phyloP scores from a whole-genome alignment of 2,888 invertebrate genomes.

The Napeogenes sylphis region DNA sequence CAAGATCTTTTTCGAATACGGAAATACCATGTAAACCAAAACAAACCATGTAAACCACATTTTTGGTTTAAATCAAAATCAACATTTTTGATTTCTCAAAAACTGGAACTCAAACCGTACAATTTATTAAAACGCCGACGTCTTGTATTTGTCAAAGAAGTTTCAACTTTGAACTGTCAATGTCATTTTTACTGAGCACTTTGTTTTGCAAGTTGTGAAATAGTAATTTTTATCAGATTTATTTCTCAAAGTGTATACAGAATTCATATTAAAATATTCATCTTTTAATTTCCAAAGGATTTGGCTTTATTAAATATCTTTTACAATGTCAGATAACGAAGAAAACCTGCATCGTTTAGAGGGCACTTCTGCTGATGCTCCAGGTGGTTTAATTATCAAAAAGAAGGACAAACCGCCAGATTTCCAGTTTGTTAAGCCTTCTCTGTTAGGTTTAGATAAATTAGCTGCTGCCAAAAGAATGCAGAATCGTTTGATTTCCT shows the following conservation, averaged over 20 bases:
- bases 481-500: conserved; percentile 82
- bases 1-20: too few species aligned
- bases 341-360: conserved; percentile 84
- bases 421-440: conserved; percentile 87
- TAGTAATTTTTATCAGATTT: neutral
- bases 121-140: too few species aligned
- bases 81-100: too few species aligned
- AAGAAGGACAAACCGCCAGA: conserved; percentile 76
- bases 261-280: neutral
- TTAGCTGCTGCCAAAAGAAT: conserved; percentile 87
- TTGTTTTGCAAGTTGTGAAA: conserved; percentile 12
- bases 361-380: conserved; percentile 80
- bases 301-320: neutral
- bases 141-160: too few species aligned
- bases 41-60: too few species aligned
- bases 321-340: conserved; percentile 65
- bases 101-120: too few species aligned
- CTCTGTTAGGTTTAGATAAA: conserved; percentile 89
- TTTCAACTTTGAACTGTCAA: too few species aligned
- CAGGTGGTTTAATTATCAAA: conserved; percentile 85
- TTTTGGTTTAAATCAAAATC: too few species aligned
- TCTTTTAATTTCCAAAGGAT: neutral
- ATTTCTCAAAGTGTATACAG: conserved; percentile 2
- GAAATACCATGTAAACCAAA: too few species aligned
- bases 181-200: neutral